Evolutionary conservation across 2,888 invertebrate species (phyloP).

Genomic region (Lepidocyrtoides sp.): DNA sequence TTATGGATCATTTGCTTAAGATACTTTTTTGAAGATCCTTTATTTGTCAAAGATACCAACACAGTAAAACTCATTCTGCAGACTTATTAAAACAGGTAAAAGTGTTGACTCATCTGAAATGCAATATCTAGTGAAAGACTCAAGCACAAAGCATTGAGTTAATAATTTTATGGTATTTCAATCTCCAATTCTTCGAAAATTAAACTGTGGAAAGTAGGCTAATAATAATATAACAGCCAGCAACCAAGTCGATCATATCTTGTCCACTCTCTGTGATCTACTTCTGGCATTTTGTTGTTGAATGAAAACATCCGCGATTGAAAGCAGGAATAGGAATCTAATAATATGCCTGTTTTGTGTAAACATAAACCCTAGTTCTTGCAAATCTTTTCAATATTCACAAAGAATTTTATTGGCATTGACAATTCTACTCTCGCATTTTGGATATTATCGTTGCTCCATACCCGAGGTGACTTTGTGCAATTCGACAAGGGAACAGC

Average conservation of each 20-base stretch:
- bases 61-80: too few relatives aligned
- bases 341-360: not conserved
- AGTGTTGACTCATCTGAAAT: too few relatives aligned
- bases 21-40: too few relatives aligned
- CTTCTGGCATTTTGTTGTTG: too few relatives aligned
- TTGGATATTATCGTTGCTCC: too few relatives aligned
- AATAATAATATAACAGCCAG: not conserved
- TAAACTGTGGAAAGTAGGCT: not conserved
- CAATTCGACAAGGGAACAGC: too few relatives aligned
- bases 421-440: not conserved
- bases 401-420: not conserved
- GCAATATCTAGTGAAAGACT: too few relatives aligned
- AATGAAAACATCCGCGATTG: not conserved
- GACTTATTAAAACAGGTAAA: too few relatives aligned
- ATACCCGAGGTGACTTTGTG: too few relatives aligned
- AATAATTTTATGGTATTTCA: not conserved
- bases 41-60: too few relatives aligned
- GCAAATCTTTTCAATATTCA: not conserved
- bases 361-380: not conserved
- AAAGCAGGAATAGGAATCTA: not conserved
- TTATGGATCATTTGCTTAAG: too few relatives aligned
- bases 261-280: too few relatives aligned
- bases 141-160: not conserved
- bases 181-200: not conserved
- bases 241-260: not conserved